These are phyloP conservation scores for Rhinogobio ventralis DNA, from an alignment of 2,797 vertebrate genomes.

Conservation along the genomic window DNA sequence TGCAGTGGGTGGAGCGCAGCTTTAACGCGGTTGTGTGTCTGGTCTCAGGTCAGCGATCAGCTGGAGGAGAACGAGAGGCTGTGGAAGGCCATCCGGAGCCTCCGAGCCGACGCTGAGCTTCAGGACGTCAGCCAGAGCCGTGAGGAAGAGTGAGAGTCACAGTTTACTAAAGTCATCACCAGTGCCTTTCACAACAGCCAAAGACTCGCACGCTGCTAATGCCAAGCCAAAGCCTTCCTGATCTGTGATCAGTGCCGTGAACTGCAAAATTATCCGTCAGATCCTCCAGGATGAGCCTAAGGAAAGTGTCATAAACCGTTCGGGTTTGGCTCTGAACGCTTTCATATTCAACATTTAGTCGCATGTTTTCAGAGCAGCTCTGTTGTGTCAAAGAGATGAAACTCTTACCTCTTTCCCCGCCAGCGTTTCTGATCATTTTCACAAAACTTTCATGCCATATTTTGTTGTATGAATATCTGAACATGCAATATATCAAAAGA, in stretches of 20 bases:
- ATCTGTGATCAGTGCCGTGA: background rate
- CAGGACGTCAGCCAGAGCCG: constrained; percentile 65
- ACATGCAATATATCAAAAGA: background rate
- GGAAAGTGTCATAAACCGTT: background rate
- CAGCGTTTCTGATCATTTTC: background rate
- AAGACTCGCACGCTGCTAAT: constrained; percentile 17
- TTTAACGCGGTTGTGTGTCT: background rate
- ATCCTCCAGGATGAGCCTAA: background rate
- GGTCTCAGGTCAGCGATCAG: constrained; percentile 75
- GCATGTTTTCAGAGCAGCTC: background rate
- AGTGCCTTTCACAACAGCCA: constrained; percentile 7
- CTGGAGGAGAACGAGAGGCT: constrained; percentile 79
- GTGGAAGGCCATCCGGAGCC: constrained; percentile 74
- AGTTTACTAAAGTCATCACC: background rate
- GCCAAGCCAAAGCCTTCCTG: background rate
- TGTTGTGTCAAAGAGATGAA: background rate
- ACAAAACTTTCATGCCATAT: background rate
- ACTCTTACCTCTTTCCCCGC: background rate
- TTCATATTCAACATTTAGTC: background rate
- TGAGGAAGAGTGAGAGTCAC: constrained; percentile 50
- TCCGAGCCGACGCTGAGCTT: constrained; percentile 58
- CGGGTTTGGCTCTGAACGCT: background rate
- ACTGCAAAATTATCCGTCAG: too few species aligned
- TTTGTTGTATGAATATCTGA: background rate
- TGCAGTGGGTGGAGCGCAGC: background rate